Conservation (phyloP, 2,113 vertebrate species). For the Cathartes aura region DNA sequence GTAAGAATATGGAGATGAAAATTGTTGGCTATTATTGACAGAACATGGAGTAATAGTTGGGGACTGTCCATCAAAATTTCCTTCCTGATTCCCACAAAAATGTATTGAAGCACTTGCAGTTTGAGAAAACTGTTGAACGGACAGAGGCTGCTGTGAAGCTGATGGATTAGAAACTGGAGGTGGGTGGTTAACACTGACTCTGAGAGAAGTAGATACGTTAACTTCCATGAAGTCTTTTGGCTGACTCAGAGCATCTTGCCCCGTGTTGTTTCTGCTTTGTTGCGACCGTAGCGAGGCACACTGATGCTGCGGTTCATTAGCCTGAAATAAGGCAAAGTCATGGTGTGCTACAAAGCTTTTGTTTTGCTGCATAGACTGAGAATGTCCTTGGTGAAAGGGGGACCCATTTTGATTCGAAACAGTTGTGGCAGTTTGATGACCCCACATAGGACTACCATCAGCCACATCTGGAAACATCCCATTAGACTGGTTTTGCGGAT, state of each 20-base stretch:
- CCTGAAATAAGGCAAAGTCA: constrained; percentile 91
- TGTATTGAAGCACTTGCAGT: constrained; percentile 78
- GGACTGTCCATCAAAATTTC: constrained; percentile 79
- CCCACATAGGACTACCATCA: constrained; percentile 94
- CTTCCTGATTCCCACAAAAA: constrained; percentile 82
- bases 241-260: constrained; percentile 78
- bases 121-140: constrained; percentile 83
- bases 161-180: constrained; percentile 75
- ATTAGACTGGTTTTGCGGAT: constrained; percentile 87
- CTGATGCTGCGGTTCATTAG: constrained; percentile 81
- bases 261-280: constrained; percentile 77
- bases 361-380: constrained; percentile 86
- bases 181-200: constrained; percentile 80
- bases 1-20: constrained; percentile 89
- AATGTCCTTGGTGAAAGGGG: constrained; percentile 86
- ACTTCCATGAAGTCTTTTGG: constrained; percentile 87
- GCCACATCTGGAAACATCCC: constrained; percentile 90
- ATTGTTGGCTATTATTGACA: constrained; percentile 81
- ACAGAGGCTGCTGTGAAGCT: constrained; percentile 79
- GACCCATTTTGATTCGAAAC: constrained; percentile 83
- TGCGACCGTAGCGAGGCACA: constrained; percentile 76
- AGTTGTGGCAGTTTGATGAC: constrained; percentile 84
- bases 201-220: constrained; percentile 77
- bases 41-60: constrained; percentile 88
- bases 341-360: constrained; percentile 87